Evolutionary conservation across 2,888 invertebrate species (phyloP), one percentile per base, ranked within the genome.

Genomic region (Taphrorychus bicolor): DNA sequence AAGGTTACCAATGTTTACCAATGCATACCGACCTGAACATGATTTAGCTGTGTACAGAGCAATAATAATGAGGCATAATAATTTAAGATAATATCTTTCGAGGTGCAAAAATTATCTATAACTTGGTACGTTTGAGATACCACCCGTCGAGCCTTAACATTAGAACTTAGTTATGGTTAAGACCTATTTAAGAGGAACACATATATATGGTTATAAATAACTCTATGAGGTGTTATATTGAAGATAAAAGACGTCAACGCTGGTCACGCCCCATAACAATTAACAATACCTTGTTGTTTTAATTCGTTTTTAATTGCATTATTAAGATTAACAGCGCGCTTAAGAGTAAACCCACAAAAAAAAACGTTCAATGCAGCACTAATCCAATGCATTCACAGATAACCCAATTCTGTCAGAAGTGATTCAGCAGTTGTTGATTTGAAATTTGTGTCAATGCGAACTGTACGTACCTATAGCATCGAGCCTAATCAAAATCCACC

Each of bases 391-490:
- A 57, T 56, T 56, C 63, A 49, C 63, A 11, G 57, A 16, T 69
- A 72, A 72, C 72, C 72, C 69, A 66, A 70, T 70, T 69, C 67
- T 70, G 70, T 72, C 72, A 70, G 57, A 59, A 67, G 67, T 72
- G 72, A 72, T 70, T 72, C 72, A 72, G 69, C 72, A 59, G 32
- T 67, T 59, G 66, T 32, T 49, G 49, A 52, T 59, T 56, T 63
- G 63, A 69, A 69, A 72, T 70, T 70, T 70, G 72, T 72, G 72
- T 72, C 72, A 72, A 72, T 72, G 72, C 63, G 62, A 70, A 32
- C 32, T 32, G 11, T 32, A 32, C 9, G 11, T 32, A 32, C 9
- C 9, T 32, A 32, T 32, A 32, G 32, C 32, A 32, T 32, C 32
- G 32, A 32, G 11, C 32, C 32, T 32, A 32, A 32, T 32, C 32